Percentiles rank a stretch among this genome's conserved stretches.
Evolutionary conservation across 2,888 invertebrate species (phyloP).

Genomic region (Stenoptilia bipunctidactyla): DNA sequence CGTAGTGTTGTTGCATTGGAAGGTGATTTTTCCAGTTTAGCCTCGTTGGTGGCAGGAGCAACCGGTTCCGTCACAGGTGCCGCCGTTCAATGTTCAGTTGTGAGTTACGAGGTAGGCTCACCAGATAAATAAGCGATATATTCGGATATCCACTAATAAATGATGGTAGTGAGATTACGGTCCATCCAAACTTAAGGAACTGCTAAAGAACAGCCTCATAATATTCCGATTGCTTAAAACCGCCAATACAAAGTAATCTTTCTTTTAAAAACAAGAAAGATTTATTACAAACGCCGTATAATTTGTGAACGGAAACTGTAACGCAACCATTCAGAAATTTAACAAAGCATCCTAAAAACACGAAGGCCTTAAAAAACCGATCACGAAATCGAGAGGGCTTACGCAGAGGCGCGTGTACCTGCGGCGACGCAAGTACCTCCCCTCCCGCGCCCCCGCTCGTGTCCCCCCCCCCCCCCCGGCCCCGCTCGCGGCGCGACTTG

Average conservation of each 20-base stretch:
- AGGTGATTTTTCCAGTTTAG: constrained; percentile 34
- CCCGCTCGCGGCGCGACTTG: constrained; percentile 44
- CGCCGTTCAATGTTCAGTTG: constrained; percentile 31
- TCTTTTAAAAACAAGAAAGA: background rate
- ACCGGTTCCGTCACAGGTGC: constrained; percentile 58
- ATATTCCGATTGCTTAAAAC: too few relatives aligned
- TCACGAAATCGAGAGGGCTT: constrained; percentile 62
- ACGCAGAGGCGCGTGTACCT: constrained; percentile 52
- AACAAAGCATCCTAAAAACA: constrained; percentile 60
- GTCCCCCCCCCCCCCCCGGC: constrained; percentile 16
- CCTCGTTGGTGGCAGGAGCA: constrained; percentile 36
- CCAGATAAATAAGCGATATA: background rate
- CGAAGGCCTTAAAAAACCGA: constrained; percentile 48
- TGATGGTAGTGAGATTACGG: background rate
- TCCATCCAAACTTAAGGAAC: too few relatives aligned
- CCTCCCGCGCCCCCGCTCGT: constrained; percentile 17
- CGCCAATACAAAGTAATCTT: background rate
- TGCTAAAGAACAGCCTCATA: too few relatives aligned
- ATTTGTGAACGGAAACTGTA: background rate
- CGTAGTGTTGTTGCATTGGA: too few relatives aligned
- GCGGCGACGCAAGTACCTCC: constrained; percentile 48
- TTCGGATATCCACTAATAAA: background rate
- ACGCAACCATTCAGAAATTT: constrained; percentile 54
- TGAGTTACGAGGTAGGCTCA: background rate
- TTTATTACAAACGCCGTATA: background rate